Conservation (phyloP, 2,113 vertebrate species). For the Ahaetulla prasina region DNA sequence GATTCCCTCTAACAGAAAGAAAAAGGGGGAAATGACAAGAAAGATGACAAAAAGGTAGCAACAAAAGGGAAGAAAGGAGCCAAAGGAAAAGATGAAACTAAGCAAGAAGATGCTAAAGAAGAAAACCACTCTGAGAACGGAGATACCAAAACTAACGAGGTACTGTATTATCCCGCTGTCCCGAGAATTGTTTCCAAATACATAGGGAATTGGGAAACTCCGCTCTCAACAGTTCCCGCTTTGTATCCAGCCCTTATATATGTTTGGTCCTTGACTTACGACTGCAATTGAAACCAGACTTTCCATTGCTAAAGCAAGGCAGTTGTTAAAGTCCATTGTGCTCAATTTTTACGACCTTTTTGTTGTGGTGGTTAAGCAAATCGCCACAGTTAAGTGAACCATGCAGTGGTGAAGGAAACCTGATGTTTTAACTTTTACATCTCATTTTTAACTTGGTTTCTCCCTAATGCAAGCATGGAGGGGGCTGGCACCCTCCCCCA, state of each 20-base stretch:
- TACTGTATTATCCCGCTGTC: slow-evolving; percentile 51
- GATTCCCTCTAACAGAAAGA: slow-evolving; percentile 76
- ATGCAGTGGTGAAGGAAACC: too few relatives aligned
- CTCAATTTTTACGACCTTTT: not conserved
- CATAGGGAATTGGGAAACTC: not conserved
- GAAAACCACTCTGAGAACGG: slow-evolving; percentile 92
- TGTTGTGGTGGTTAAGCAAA: not conserved
- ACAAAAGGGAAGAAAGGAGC: slow-evolving; percentile 82
- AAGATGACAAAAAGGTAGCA: slow-evolving; percentile 81
- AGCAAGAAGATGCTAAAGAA: slow-evolving; percentile 81
- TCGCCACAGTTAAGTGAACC: not conserved
- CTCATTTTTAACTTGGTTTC: not conserved
- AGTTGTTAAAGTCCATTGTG: too few relatives aligned
- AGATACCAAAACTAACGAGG: slow-evolving; percentile 88
- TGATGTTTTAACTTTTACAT: not conserved
- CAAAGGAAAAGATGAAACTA: slow-evolving; percentile 73
- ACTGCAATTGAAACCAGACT: too few relatives aligned
- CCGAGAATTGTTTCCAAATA: not conserved
- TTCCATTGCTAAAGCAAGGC: too few relatives aligned
- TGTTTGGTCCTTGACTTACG: too few relatives aligned
- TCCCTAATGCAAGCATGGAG: not conserved
- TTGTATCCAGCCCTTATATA: not conserved
- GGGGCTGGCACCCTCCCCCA: not conserved
- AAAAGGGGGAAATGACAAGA: slow-evolving; percentile 84
- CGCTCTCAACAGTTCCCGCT: not conserved